Base-by-base conservation (phyloP, 2,888 invertebrate species). In the Steinernema hermaphroditum region DNA sequence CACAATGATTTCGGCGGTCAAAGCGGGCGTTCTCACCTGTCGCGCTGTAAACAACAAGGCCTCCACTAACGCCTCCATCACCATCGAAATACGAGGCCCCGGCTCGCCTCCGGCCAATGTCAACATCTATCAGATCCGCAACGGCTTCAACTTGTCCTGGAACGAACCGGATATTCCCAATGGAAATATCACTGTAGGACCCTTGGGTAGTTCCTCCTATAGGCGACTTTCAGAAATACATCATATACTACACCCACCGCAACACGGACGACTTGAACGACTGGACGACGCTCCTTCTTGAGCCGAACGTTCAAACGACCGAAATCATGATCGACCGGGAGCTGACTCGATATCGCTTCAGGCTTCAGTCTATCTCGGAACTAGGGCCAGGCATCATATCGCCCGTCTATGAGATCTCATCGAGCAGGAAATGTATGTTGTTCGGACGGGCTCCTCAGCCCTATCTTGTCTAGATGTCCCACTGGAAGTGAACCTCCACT, bases 121-220 rank as follows among this genome's bases (percentile, higher is more conserved):
- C 0, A 37, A 68, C 62, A 62, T 76, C 2, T 68, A 41, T 16
- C 74, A 78, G n/a, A 73, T 76, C 68, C 75, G 77, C 32, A 80
- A 80, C 69, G 74, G 76, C 14, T 76, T 80, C 49, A 78, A 78
- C 43, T 68, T 80, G 29, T 74, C 76, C 24, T 80, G 80, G 80
- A 69, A 69, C 29, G 72, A 73, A 29, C 77, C 80, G 1, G 71
- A 71, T 27, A 44, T 78, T 46, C 75, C 79, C 0, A 80, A 80
- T 68, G 79, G 80, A n/a, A 75, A 79, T 32, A 77, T 80, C 22
- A 73, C 75, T 73, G 79, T 79, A 29, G 27, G 62, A 8, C 12
- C n/a, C n/a, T n/a, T n/a, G n/a, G n/a, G n/a, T n/a, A n/a, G n/a
- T n/a, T n/a, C n/a, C n/a, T n/a, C n/a, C n/a, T n/a, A n/a, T n/a